phyloP scores from a whole-genome alignment of 2,113 vertebrate species.

The Antechinus stuartii region DNA sequence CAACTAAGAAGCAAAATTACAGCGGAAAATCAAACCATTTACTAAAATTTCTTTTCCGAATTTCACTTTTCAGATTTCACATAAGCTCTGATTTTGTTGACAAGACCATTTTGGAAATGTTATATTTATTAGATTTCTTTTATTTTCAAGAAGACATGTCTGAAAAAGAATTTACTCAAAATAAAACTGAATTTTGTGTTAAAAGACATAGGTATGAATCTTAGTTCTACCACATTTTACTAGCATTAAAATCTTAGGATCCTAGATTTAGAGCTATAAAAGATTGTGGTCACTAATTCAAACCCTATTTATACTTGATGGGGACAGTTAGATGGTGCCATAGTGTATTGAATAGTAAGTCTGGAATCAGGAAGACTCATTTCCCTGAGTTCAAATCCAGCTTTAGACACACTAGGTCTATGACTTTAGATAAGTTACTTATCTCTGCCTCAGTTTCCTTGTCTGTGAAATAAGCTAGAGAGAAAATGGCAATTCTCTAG shows the following conservation, averaged over 20 bases:
- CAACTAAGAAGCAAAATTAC: constrained; percentile 44
- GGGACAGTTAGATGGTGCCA: neutral
- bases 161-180: neutral
- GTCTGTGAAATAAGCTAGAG: neutral
- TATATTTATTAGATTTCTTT: constrained; percentile 5
- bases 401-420: neutral
- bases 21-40: neutral
- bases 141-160: neutral
- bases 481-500: neutral
- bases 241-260: neutral
- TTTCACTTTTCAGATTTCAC: constrained; percentile 14
- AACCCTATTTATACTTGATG: neutral
- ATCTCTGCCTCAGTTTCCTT: neutral
- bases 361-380: too few relatives aligned
- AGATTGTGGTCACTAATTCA: neutral
- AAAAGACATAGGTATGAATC: neutral
- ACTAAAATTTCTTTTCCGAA: neutral
- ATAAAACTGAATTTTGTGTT: neutral
- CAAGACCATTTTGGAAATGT: neutral
- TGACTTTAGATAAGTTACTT: neutral
- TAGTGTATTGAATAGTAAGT: too few relatives aligned
- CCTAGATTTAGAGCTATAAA: neutral
- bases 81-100: constrained; percentile 8
- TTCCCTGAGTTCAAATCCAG: neutral
- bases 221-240: neutral